Conservation (phyloP, 2,888 invertebrate species). For the Cerastis leucographa region DNA sequence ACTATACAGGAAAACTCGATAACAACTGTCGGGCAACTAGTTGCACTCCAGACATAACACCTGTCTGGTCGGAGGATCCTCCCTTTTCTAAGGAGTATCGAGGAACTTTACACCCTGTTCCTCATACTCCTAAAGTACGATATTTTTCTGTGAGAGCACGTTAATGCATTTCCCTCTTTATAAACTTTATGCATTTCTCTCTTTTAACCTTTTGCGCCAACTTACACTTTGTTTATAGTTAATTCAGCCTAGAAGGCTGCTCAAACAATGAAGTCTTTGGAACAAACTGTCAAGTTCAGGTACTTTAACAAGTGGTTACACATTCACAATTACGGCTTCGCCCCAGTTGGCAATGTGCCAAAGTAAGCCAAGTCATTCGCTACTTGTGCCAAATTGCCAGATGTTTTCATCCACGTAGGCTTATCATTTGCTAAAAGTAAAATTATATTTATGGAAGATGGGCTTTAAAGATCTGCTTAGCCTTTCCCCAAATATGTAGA, state of each 20-base stretch:
- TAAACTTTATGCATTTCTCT: no score
- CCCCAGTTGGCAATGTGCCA: slow-evolving; percentile 68
- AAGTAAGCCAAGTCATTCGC: slow-evolving; percentile 49
- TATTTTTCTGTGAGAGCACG: no score
- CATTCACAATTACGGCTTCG: slow-evolving; percentile 53
- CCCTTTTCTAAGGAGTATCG: no score
- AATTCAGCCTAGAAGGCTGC: neutral
- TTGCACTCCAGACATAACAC: no score
- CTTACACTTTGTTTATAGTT: neutral
- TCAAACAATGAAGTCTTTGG: neutral
- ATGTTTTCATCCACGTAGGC: slow-evolving; percentile 41
- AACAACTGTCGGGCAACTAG: no score
- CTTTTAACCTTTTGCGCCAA: no score
- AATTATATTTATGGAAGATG: neutral
- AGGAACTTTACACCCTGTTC: no score
- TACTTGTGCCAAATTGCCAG: slow-evolving; percentile 62
- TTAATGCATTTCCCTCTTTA: no score
- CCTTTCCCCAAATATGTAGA: neutral
- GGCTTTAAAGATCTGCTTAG: neutral
- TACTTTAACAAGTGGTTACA: slow-evolving; percentile 8
- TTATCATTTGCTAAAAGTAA: slow-evolving; percentile 12
- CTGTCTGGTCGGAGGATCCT: no score
- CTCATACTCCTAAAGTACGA: no score
- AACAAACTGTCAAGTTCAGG: neutral
- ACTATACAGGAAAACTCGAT: no score